Evolutionary conservation across 2,888 invertebrate species (phyloP).

Genomic region (Tricholauxania praeusta): DNA sequence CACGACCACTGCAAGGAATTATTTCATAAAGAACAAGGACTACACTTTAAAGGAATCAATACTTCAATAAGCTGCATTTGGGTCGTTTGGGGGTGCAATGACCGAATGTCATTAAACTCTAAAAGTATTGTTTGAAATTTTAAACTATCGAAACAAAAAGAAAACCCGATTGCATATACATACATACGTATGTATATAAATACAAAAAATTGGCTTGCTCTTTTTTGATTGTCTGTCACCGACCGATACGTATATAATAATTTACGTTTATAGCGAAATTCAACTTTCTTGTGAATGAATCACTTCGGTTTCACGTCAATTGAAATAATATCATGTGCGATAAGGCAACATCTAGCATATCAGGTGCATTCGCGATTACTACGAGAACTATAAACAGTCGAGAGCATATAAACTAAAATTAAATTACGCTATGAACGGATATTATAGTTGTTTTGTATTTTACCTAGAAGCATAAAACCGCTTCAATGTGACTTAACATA

Average conservation of each 20-base stretch:
- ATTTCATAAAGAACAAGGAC: neutral
- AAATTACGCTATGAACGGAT: too few species aligned
- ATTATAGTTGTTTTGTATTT: too few species aligned
- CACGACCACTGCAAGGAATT: neutral
- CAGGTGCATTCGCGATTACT: neutral
- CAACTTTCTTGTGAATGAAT: neutral
- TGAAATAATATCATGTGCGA: neutral
- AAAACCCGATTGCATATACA: neutral
- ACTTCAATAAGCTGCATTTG: neutral
- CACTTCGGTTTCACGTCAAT: constrained; percentile 8
- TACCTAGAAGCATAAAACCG: too few species aligned
- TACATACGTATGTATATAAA: neutral
- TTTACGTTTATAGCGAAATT: neutral
- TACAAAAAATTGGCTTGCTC: too few species aligned
- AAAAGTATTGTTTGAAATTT: too few species aligned
- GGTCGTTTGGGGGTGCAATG: neutral
- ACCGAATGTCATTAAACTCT: neutral
- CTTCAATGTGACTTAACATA: too few species aligned
- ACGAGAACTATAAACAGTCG: too few species aligned
- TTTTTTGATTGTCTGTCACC: too few species aligned
- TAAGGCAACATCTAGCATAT: constrained; percentile 15
- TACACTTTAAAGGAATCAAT: neutral
- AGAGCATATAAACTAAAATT: too few species aligned
- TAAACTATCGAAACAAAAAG: neutral
- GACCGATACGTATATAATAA: too few species aligned